A percentile compares a stretch with the other conserved stretches of the same genome.
These are phyloP conservation scores for Melanchra persicariae DNA, from an alignment of 2,888 invertebrate genomes.

Conservation along the genomic window DNA sequence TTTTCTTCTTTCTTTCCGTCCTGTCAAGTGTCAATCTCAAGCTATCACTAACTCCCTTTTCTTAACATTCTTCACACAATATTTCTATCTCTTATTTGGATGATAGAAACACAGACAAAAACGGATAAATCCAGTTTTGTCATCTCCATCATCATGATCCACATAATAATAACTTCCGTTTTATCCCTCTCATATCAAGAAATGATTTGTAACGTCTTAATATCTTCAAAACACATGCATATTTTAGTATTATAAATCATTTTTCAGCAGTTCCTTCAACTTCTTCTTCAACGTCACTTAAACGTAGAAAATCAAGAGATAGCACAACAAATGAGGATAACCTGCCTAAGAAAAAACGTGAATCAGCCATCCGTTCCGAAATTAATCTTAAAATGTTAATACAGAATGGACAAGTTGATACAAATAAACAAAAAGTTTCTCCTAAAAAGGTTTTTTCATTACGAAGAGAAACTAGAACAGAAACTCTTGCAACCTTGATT, in stretches of 20 bases:
- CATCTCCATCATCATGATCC: not conserved
- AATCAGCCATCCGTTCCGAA: constrained; percentile 29
- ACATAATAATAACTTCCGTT: not conserved
- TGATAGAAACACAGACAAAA: too few species aligned
- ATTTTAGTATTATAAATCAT: not conserved
- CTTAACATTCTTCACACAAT: too few species aligned
- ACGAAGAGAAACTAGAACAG: not conserved
- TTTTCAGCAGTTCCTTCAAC: not conserved
- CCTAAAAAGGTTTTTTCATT: not conserved
- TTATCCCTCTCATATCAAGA: too few species aligned
- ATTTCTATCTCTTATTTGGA: too few species aligned
- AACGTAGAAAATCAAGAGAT: constrained; percentile 16
- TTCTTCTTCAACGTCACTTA: constrained; percentile 13
- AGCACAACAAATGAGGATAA: not conserved
- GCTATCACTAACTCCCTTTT: too few species aligned
- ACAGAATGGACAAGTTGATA: constrained; percentile 13
- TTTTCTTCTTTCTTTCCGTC: not conserved
- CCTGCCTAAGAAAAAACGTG: constrained; percentile 29
- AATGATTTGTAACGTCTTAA: too few species aligned
- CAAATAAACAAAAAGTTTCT: constrained; percentile 15
- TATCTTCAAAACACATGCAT: not conserved
- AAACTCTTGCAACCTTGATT: constrained; percentile 4
- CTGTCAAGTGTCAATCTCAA: not conserved
- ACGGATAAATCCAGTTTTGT: not conserved
- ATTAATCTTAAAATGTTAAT: constrained; percentile 30